Percentiles rank a stretch among this genome's conserved stretches.
These are phyloP conservation scores for Spicauda simplicius DNA, from an alignment of 2,888 invertebrate species.

Conservation along the genomic window DNA sequence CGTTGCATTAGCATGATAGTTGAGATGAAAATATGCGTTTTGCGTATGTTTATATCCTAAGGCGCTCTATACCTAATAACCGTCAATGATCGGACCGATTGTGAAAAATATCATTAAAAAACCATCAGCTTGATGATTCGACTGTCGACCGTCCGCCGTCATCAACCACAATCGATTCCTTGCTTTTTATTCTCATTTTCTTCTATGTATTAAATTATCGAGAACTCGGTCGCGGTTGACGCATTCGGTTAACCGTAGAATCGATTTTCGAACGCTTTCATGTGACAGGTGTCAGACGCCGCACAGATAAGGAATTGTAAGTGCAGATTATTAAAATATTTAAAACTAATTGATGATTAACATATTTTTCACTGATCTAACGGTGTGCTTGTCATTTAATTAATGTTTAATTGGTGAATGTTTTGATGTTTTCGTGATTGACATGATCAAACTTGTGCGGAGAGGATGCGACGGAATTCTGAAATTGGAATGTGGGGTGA, in stretches of 20 bases:
- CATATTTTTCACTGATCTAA: conserved; percentile 14
- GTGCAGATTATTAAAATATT: conserved; percentile 4
- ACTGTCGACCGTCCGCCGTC: conserved; percentile 71
- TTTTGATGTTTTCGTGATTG: no score
- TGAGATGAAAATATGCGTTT: conserved; percentile 23
- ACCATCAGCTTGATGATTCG: conserved; percentile 84
- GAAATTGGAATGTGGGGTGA: no score
- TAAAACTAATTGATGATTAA: conserved; percentile 22
- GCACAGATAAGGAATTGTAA: conserved; percentile 29
- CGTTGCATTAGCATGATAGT: neutral
- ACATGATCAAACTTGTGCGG: no score
- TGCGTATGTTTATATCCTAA: conserved; percentile 61
- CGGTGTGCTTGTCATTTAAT: neutral
- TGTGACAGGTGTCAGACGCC: conserved; percentile 31
- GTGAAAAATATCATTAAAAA: conserved; percentile 86
- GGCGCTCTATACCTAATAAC: conserved; percentile 82
- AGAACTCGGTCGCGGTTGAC: conserved; percentile 53
- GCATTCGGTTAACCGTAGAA: conserved; percentile 49
- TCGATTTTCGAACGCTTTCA: conserved; percentile 40
- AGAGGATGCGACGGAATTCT: no score
- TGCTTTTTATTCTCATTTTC: conserved; percentile 63
- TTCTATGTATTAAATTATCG: conserved; percentile 74
- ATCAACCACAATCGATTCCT: conserved; percentile 82
- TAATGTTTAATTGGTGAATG: no score
- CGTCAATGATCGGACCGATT: conserved; percentile 82